phyloP scores from a whole-genome alignment of 2,797 vertebrate genomes.

The Helostoma temminkii region DNA sequence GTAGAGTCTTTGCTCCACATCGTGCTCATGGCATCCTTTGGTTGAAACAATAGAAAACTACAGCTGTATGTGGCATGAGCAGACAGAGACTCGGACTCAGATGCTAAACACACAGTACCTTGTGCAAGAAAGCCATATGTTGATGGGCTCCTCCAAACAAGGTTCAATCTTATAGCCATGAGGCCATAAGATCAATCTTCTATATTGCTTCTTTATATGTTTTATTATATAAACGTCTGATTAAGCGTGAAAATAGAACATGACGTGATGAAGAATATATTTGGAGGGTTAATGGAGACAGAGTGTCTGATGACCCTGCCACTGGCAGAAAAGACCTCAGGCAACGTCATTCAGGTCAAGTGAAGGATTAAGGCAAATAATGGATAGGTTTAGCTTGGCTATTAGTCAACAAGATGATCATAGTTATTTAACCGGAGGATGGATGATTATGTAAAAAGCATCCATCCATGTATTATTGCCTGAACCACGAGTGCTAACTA shows the following conservation, averaged over 20 bases:
- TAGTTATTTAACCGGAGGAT: constrained; percentile 45
- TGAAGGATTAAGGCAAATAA: constrained; percentile 48
- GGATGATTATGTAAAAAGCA: constrained; percentile 57
- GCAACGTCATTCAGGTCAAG: constrained; percentile 65
- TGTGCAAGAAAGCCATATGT: constrained; percentile 1
- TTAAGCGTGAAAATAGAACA: constrained; percentile 35
- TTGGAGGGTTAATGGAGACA: constrained; percentile 31
- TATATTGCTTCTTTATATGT: too few relatives aligned
- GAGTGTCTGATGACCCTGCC: constrained; percentile 15
- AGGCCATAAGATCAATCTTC: constrained; percentile 3
- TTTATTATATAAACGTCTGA: constrained; percentile 18
- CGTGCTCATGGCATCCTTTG: constrained; percentile 46
- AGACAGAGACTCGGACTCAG: neutral
- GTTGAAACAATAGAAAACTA: constrained; percentile 33
- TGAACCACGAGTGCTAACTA: constrained; percentile 7
- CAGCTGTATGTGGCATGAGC: neutral
- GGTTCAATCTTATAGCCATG: neutral
- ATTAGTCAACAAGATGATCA: constrained; percentile 20
- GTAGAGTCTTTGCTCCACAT: constrained; percentile 19
- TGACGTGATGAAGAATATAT: constrained; percentile 13
- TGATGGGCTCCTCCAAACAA: neutral
- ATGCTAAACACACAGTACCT: neutral
- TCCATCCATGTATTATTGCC: constrained; percentile 13
- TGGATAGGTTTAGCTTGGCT: constrained; percentile 14
- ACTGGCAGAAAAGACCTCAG: constrained; percentile 44